A percentile compares a stretch with the other conserved stretches of the same genome.
phyloP scores from a whole-genome alignment of 2,888 invertebrate species.

The Trimorus sp. region DNA sequence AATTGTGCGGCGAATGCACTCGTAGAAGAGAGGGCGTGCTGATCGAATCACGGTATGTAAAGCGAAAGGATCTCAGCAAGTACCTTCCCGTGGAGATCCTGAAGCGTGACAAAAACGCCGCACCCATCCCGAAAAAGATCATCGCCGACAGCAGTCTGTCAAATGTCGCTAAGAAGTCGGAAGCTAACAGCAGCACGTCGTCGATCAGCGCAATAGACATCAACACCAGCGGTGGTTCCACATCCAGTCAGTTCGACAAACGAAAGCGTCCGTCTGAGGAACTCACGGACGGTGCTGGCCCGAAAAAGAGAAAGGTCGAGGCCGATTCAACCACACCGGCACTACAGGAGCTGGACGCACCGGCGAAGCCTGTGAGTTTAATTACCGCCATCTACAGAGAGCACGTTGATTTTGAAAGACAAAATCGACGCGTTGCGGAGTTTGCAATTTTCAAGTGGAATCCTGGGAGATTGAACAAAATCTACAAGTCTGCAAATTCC shows the following conservation, averaged over 20 bases:
- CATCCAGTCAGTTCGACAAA: slow-evolving; percentile 11
- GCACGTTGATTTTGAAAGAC: too few species aligned
- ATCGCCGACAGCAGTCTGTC: slow-evolving; percentile 41
- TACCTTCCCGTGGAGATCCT: slow-evolving; percentile 88
- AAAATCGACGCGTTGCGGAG: too few species aligned
- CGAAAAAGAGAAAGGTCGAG: slow-evolving; percentile 36
- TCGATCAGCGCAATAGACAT: not conserved
- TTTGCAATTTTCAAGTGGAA: too few species aligned
- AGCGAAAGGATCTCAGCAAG: slow-evolving; percentile 88
- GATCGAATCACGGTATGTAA: slow-evolving; percentile 93
- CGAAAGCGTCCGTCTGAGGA: slow-evolving; percentile 16
- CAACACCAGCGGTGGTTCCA: slow-evolving; percentile 13
- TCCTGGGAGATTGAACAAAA: too few species aligned
- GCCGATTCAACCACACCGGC: slow-evolving; percentile 4
- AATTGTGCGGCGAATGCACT: slow-evolving; percentile 80
- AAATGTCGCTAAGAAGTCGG: not conserved
- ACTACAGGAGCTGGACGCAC: not conserved
- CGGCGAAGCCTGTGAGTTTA: not conserved
- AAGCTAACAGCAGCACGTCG: slow-evolving; percentile 32
- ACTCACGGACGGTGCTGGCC: not conserved
- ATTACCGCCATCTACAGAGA: too few species aligned
- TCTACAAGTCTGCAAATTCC: too few species aligned
- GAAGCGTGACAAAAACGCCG: slow-evolving; percentile 76
- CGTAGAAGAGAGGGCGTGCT: slow-evolving; percentile 89
- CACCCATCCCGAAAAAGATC: slow-evolving; percentile 82